Evolutionary conservation across 2,888 invertebrate species (phyloP), one percentile per base, ranked within the genome.

Genomic region (Synergus gifuensis): DNA sequence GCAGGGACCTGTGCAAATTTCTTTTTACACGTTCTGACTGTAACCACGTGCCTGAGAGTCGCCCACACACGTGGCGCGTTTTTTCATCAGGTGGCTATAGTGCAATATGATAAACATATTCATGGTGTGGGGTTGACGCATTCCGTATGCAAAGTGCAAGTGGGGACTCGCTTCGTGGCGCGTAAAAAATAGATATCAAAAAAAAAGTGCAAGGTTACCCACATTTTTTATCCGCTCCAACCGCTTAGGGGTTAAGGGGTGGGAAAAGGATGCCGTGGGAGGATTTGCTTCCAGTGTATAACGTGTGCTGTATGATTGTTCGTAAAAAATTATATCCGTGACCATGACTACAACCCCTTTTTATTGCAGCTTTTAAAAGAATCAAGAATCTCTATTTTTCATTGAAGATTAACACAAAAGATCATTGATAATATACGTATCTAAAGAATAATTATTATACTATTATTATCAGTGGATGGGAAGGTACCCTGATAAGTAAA

Each of bases 191-290:
- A 89, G 85, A 83, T 83, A 84, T 85, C 84, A 83, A 81, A 84
- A 89, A 90, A 88, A 88, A 89, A 89, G 86, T 89, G 87, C 88
- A 90, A 90, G 90, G 90, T 90, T 89, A 90, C 88, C 88, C 87
- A 87, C 86, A 88, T 88, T 87, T 88, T 88, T 89, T 87, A 87
- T 46, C 46, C 69, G 9, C 46, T 22, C 69, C 14, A 49, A 18
- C 46, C 69, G 46, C 46, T 69, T 69, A 12, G 69, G 28, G 28
- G 46, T 69, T 16, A 46, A 64, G 46, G 69, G 18, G 66, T 67
- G 28, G 62, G 28, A 14, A 62, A 11, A 28, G 28, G 62, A 18
- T 18, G 62, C 28, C 28, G 62, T 62, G 62, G 62, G 62, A 62
- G 62, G 62, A 62, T 28, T 62, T 7, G 28, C 62, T 62, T 14